Evolutionary conservation across 2,113 vertebrate species (phyloP).

Genomic region (Cottus gobio): DNA sequence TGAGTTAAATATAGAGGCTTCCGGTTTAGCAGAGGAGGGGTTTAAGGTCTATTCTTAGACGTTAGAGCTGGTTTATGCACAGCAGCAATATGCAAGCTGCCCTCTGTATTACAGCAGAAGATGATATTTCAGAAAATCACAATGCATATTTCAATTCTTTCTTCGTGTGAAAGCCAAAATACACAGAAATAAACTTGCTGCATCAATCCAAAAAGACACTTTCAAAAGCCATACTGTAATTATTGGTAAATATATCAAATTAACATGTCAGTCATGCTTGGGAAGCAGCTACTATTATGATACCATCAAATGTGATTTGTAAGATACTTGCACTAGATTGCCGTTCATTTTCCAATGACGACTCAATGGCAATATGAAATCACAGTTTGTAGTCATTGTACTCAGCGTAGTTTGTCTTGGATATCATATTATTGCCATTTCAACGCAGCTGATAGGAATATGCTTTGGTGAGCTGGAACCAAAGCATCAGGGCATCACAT

Average conservation of each 20-base stretch:
- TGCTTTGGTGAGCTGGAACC: background rate
- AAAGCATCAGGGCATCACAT: background rate
- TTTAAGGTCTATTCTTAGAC: slow-evolving; percentile 79
- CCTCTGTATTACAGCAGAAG: slow-evolving; percentile 50
- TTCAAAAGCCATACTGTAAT: slow-evolving; percentile 22
- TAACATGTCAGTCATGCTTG: slow-evolving; percentile 22
- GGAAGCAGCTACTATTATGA: slow-evolving; percentile 21
- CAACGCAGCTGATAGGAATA: background rate
- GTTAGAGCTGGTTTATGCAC: slow-evolving; percentile 65
- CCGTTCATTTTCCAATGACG: background rate
- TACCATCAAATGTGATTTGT: slow-evolving; percentile 26
- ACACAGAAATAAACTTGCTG: background rate
- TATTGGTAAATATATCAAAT: slow-evolving; percentile 28
- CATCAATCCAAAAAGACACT: slow-evolving; percentile 21
- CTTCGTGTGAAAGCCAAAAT: slow-evolving; percentile 11
- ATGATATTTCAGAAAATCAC: slow-evolving; percentile 26
- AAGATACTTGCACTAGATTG: background rate
- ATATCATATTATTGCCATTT: background rate
- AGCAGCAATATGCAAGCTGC: slow-evolving; percentile 48
- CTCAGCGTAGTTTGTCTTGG: background rate
- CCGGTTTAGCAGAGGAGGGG: slow-evolving; percentile 72
- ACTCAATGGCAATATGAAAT: background rate
- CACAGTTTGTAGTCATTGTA: background rate
- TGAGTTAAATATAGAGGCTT: slow-evolving; percentile 80
- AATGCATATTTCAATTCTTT: background rate